Conservation (phyloP, 2,797 vertebrate species). For the Choloepus didactylus region DNA sequence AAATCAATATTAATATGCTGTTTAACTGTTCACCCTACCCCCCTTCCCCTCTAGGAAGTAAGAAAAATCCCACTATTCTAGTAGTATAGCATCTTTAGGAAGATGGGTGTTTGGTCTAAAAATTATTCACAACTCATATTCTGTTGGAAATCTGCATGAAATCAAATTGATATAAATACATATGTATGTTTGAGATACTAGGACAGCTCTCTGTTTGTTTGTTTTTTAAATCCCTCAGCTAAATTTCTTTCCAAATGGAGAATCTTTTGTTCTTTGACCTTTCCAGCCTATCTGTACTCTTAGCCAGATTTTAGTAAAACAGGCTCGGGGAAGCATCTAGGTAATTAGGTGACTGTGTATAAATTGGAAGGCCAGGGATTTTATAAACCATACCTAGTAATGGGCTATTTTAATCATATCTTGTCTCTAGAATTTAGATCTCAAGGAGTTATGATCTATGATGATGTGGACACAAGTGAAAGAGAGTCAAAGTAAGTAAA, state of each 20-base stretch:
- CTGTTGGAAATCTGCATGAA: constrained; percentile 32
- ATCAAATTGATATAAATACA: constrained; percentile 12
- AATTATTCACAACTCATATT: not conserved
- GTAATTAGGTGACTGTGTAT: constrained; percentile 42
- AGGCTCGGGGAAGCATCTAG: not conserved
- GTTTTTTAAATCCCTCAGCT: not conserved
- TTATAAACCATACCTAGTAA: constrained; percentile 16
- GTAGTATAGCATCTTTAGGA: constrained; percentile 31
- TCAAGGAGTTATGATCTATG: constrained; percentile 81
- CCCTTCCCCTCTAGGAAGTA: not conserved
- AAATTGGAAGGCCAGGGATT: constrained; percentile 9
- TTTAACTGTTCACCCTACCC: not conserved
- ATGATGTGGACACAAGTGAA: constrained; percentile 67
- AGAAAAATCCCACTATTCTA: not conserved
- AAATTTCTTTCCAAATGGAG: constrained; percentile 42
- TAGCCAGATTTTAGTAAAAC: constrained; percentile 58
- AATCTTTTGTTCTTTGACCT: not conserved
- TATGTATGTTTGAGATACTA: not conserved
- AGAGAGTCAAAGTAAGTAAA: constrained; percentile 84
- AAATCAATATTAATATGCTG: constrained; percentile 29
- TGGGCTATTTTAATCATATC: constrained; percentile 30
- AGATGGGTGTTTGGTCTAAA: constrained; percentile 16
- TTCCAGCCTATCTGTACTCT: not conserved
- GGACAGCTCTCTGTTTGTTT: not conserved
- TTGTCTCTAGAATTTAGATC: constrained; percentile 78